A percentile compares a stretch with the other conserved stretches of the same genome.
phyloP scores from a whole-genome alignment of 2,797 vertebrate genomes.

The Otus scops region DNA sequence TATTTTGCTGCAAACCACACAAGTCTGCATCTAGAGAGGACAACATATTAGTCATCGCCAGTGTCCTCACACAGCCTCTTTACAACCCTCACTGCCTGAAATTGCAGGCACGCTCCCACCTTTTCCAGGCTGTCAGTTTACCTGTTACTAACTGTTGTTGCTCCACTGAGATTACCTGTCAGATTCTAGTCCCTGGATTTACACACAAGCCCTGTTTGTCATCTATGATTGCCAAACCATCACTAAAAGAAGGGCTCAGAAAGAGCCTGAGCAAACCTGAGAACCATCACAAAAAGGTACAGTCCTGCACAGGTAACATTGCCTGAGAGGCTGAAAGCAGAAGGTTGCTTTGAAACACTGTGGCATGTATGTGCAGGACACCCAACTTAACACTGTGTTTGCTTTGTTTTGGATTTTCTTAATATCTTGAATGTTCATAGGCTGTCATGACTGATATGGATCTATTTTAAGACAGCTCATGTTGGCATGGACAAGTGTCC shows the following conservation, averaged over 20 bases:
- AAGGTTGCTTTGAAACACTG: neutral
- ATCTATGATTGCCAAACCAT: neutral
- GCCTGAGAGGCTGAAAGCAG: neutral
- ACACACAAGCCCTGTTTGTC: neutral
- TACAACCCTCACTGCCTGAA: neutral
- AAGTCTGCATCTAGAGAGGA: neutral
- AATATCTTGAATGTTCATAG: neutral
- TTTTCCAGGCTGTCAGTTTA: neutral
- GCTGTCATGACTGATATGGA: neutral
- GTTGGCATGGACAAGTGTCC: neutral
- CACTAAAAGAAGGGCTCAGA: neutral
- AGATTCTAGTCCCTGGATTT: neutral
- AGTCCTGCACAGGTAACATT: neutral
- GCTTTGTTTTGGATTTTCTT: neutral
- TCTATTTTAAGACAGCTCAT: neutral
- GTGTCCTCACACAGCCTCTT: slow-evolving; percentile 13
- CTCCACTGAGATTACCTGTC: neutral
- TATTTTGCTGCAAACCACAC: slow-evolving; percentile 37
- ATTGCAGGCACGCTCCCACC: rapidly evolving
- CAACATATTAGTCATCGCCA: neutral
- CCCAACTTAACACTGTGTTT: no score
- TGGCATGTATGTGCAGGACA: rapidly evolving
- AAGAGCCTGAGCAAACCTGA: neutral
- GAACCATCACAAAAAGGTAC: neutral
- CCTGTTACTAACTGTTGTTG: neutral